Percentiles rank a stretch among this genome's conserved stretches.
phyloP scores from a whole-genome alignment of 1,140 invertebrate genomes.

The Drosophila albomicans region DNA sequence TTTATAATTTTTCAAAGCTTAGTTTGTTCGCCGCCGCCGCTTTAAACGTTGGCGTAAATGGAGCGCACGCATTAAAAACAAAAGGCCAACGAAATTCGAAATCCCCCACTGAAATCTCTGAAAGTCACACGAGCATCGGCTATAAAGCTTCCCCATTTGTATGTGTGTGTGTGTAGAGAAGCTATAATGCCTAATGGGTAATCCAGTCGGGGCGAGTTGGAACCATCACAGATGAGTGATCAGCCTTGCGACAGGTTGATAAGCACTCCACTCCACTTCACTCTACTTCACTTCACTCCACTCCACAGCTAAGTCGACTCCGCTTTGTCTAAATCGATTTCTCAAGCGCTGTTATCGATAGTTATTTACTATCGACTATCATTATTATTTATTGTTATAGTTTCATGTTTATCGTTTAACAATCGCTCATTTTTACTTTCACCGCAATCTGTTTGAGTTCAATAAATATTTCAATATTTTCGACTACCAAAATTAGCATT shows the following conservation, averaged over 20 bases:
- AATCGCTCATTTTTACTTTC: no score
- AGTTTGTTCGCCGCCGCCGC: constrained; percentile 38
- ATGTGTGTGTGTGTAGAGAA: background rate
- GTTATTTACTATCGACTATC: no score
- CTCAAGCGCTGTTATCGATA: no score
- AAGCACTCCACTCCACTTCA: background rate
- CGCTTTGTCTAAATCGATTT: no score
- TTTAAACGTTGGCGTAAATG: constrained; percentile 58
- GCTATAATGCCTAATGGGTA: constrained; percentile 35
- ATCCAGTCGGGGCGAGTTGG: constrained; percentile 14
- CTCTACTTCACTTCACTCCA: no score
- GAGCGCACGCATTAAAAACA: constrained; percentile 62
- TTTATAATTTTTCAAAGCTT: constrained; percentile 81
- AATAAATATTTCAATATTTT: no score
- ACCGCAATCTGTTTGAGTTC: no score
- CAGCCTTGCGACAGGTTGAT: constrained; percentile 28
- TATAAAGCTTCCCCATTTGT: constrained; percentile 18
- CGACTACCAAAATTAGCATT: no score
- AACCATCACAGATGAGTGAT: background rate
- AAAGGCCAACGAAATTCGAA: constrained; percentile 26
- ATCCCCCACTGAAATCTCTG: constrained; percentile 32
- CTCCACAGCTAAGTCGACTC: no score
- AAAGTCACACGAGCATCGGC: constrained; percentile 37
- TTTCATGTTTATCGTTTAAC: no score
- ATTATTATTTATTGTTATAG: no score